A percentile compares a stretch with the other conserved stretches of the same genome.
These are phyloP conservation scores for Catharus ustulatus DNA, from an alignment of 2,797 vertebrate genomes.

Conservation along the genomic window DNA sequence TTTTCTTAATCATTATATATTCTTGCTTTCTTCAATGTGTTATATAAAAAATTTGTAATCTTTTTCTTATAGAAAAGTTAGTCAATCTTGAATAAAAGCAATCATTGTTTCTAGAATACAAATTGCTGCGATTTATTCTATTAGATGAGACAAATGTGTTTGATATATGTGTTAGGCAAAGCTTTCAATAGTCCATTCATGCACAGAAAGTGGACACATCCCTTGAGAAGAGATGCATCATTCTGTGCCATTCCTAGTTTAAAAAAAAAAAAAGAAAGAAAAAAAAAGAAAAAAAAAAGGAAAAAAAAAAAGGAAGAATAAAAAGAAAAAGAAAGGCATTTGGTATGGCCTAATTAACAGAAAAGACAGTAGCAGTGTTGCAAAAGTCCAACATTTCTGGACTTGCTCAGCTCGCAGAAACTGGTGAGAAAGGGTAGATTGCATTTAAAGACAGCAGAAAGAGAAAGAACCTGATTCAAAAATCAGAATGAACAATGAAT, in stretches of 20 bases:
- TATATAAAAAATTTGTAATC: background rate
- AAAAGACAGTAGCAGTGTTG: background rate
- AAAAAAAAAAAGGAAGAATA: background rate
- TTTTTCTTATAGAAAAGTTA: background rate
- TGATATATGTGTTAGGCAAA: background rate
- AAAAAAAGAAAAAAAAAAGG: background rate
- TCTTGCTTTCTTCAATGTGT: background rate
- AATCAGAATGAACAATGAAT: background rate
- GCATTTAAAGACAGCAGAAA: background rate
- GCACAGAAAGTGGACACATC: background rate
- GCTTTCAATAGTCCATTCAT: conserved; percentile 6
- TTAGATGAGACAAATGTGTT: conserved; percentile 4
- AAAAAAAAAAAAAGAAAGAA: background rate
- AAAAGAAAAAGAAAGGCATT: background rate
- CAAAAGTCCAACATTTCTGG: background rate
- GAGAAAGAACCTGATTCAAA: background rate
- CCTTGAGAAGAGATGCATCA: conserved; percentile 6
- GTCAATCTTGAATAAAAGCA: fast-evolving
- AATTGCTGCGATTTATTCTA: background rate
- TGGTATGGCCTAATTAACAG: background rate
- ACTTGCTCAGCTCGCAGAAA: background rate
- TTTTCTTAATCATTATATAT: background rate
- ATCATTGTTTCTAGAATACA: background rate
- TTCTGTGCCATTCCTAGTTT: background rate
- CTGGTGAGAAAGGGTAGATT: background rate